phyloP scores from a whole-genome alignment of 2,797 vertebrate species.

The Odontamblyopus rebecca region DNA sequence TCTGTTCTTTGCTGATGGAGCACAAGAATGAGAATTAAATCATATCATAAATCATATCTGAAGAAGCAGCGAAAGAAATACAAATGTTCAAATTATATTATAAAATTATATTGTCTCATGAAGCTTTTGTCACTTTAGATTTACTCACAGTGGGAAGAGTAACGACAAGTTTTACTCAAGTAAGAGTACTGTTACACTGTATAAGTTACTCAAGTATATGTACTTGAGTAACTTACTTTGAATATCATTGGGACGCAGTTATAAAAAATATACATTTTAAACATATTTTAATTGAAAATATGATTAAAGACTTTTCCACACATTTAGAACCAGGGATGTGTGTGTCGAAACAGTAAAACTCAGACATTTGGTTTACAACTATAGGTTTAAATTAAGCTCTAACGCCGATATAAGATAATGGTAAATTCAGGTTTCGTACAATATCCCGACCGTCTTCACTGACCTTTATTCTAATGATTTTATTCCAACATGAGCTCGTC shows the following conservation, averaged over 20 bases:
- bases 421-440: not conserved
- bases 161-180: too few species aligned
- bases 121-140: too few species aligned
- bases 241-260: not conserved
- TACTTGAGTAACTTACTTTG: too few species aligned
- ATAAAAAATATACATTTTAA: not conserved
- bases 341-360: not conserved
- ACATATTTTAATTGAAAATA: not conserved
- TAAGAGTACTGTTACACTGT: too few species aligned
- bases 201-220: too few species aligned
- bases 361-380: not conserved
- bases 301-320: not conserved
- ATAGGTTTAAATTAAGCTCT: not conserved
- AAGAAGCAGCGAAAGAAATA: too few species aligned
- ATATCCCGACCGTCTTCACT: not conserved
- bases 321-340: not conserved
- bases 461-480: slow-evolving; percentile 33
- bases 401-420: not conserved
- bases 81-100: too few species aligned
- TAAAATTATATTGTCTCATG: too few species aligned
- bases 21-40: too few species aligned
- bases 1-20: too few species aligned
- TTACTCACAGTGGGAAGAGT: too few species aligned
- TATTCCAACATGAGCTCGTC: slow-evolving; percentile 36
- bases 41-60: too few species aligned